phyloP scores from a whole-genome alignment of 2,113 vertebrate species.

The Amphiprion ocellaris region DNA sequence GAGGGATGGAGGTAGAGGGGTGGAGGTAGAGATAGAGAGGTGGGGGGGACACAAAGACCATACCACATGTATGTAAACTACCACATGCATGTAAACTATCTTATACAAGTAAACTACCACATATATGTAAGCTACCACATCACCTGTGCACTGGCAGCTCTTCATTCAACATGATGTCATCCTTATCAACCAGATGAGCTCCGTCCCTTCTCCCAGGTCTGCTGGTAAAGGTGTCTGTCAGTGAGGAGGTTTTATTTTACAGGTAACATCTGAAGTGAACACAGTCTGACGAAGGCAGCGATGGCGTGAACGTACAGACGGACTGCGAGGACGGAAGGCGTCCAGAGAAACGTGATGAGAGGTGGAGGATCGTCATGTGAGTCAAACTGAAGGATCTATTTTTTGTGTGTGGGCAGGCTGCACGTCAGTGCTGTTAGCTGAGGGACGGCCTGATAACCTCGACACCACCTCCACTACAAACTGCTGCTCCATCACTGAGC shows the following conservation, averaged over 20 bases:
- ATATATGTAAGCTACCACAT: too few relatives aligned
- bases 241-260: conserved; percentile 41
- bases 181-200: too few relatives aligned
- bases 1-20: too few relatives aligned
- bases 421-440: conserved; percentile 61
- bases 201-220: too few relatives aligned
- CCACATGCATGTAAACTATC: too few relatives aligned
- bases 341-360: conserved; percentile 55
- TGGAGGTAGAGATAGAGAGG: too few relatives aligned
- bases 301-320: conserved; percentile 30
- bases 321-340: conserved; percentile 26
- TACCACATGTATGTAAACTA: too few relatives aligned
- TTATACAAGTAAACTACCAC: too few relatives aligned
- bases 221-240: too few relatives aligned
- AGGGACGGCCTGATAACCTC: conserved; percentile 61
- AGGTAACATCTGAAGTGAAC: conserved; percentile 13
- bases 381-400: conserved; percentile 66
- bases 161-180: too few relatives aligned
- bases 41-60: too few relatives aligned
- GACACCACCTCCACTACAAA: conserved; percentile 69
- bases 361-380: conserved; percentile 54
- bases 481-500: conserved; percentile 49
- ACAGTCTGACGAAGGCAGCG: conserved; percentile 28
- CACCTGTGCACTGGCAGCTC: too few relatives aligned
- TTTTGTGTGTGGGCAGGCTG: conserved; percentile 60